Base-by-base conservation (phyloP, 1,140 invertebrate species). In the Bombus sylvicola region DNA sequence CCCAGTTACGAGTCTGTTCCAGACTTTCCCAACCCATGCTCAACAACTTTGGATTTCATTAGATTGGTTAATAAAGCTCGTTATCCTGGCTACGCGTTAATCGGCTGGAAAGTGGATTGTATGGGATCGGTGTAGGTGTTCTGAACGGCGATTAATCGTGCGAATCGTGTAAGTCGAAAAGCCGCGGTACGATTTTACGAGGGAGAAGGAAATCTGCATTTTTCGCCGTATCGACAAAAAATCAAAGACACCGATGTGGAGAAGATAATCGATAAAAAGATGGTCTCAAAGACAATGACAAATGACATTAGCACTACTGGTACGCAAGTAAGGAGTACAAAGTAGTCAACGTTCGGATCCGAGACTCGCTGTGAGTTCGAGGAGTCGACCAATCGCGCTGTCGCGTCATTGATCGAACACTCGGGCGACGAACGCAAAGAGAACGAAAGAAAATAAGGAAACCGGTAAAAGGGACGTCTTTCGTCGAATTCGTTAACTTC, bases 401-500 rank as follows among this genome's bases (percentile, higher is more conserved):
- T 78, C 62, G 43, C 76, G 75, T 76, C 78, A 73, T 43, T 66
- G 80, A 43, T 64, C 76, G 80, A 64, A 62, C 18, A 31, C 25
- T n/a, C 64, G 10, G 39, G 59, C n/a, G 10, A 43, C 18, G 34
- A 66, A 57, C 31, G 28, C 59, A 78, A 57, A 68, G n/a, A 43
- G 68, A 31, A 84, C 31, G 73, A 34, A 75, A 25, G 25, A 18
- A 66, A 64, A 64, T 39, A 69, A 37, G 71, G 34, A 73, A 66
- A 89, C 39, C 28, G 77, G 37, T 39, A 18, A 37, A 71, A 80
- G 59, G 34, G 28, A 64, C 73, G 78, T 81, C 69, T 69, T 80
- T 81, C 84, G 73, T 84, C 87, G 84, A 90, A 91, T 87, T 91
- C 89, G 87, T 91, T 91, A 91, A 91, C 89, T 77, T 80, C 53